Percentiles rank a stretch among this genome's conserved stretches.
Evolutionary conservation across 2,113 vertebrate species (phyloP).

Genomic region (Scalopus aquaticus): DNA sequence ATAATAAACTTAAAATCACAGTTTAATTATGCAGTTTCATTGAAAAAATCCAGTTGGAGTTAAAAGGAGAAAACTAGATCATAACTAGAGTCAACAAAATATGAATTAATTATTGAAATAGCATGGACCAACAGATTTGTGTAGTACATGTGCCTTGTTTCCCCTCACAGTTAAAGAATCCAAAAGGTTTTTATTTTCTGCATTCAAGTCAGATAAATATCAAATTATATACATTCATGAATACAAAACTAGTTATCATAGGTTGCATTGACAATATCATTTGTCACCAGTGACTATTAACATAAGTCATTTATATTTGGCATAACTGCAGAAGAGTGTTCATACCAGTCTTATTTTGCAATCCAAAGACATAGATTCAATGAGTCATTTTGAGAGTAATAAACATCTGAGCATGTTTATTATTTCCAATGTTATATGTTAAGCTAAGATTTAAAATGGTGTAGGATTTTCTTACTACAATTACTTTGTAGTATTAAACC

Average conservation of each 20-base stretch:
- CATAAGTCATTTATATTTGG: slow-evolving; percentile 74
- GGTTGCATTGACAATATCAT: slow-evolving; percentile 68
- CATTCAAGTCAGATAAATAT: slow-evolving; percentile 74
- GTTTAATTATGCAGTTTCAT: slow-evolving; percentile 46
- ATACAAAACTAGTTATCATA: slow-evolving; percentile 73
- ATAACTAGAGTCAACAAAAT: slow-evolving; percentile 60
- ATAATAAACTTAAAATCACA: neutral
- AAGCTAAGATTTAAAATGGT: slow-evolving; percentile 75
- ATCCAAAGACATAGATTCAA: neutral
- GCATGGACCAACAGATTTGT: slow-evolving; percentile 54
- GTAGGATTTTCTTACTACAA: neutral
- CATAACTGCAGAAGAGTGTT: slow-evolving; percentile 74
- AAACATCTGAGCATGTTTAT: neutral
- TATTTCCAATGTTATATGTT: slow-evolving; percentile 47
- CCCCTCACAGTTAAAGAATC: slow-evolving; percentile 52
- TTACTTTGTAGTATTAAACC: neutral
- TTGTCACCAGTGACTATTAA: slow-evolving; percentile 75
- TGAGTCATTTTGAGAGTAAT: slow-evolving; percentile 41
- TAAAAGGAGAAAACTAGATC: slow-evolving; percentile 28
- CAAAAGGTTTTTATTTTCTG: slow-evolving; percentile 56
- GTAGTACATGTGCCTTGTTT: neutral
- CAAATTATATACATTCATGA: slow-evolving; percentile 70
- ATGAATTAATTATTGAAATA: slow-evolving; percentile 73
- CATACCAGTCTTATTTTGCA: slow-evolving; percentile 59
- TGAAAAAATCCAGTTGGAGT: neutral